Base-by-base conservation (phyloP, 2,113 vertebrate species). In the Scophthalmus maximus region DNA sequence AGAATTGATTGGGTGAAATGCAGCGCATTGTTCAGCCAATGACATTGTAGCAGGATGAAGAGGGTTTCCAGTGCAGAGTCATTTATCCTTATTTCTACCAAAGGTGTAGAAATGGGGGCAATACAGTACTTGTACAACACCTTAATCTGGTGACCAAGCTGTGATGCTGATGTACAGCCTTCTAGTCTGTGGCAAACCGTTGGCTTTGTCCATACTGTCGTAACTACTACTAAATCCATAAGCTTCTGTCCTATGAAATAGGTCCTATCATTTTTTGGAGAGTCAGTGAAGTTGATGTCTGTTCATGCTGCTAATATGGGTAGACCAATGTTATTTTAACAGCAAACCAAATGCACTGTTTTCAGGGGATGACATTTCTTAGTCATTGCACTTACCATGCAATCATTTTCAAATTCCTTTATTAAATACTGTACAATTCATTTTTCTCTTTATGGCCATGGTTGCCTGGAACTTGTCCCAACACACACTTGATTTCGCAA, bases 11-110 rank as follows among this genome's bases (percentile, higher is more conserved):
- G 17, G 34, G 63, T 58, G 42, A 59, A 65, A 47, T 46, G 42
- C 44, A 7, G 51, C n/a, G 23, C 53, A 55, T 68, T 51, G 9
- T 47, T 78, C 42, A 57, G 23, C 25, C 56, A 11, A 44, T 69
- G 60, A 68, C 73, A 44, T 55, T 64, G 68, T 49, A 46, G 49
- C 46, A 57, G 66, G 49, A 73, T 56, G 47, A 73, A 60, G 67
- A 73, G 34, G 20, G 26, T 46, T 65, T 47, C 42, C 46, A 53
- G 14, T 23, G 20, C 30, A 5, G 36, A 26, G 70, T 59, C 10
- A 23, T 60, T 47, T 55, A 58, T 57, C 58, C 36, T 50, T 44
- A 69, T 75, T 49, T 30, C 20, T 69, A 44, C 47, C 15, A 58
- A 57, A 49, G 42, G 44, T 17, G 61, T 38, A 23, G 34, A 68